Conservation (phyloP, 2,888 invertebrate genomes). For the Allygus modestus region DNA sequence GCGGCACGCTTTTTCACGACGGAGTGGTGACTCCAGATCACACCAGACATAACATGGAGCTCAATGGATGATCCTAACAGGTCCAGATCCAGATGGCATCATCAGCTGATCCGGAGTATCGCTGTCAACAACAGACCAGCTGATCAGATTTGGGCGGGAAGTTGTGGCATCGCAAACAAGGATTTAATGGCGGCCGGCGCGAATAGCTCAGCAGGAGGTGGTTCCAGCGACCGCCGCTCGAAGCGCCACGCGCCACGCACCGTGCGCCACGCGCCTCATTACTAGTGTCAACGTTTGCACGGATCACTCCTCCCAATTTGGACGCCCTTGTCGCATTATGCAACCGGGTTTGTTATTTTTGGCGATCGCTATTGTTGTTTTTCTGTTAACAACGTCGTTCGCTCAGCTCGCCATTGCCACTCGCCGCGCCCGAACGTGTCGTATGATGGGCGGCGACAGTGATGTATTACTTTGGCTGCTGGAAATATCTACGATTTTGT, state of each 20-base stretch:
- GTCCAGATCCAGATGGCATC: too few relatives aligned
- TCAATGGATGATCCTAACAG: too few relatives aligned
- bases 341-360: slow-evolving; percentile 54
- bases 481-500: too few relatives aligned
- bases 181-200: slow-evolving; percentile 42
- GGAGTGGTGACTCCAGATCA: too few relatives aligned
- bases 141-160: slow-evolving; percentile 39
- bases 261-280: slow-evolving; percentile 49
- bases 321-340: slow-evolving; percentile 49
- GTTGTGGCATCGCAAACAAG: slow-evolving; percentile 43
- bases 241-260: background rate
- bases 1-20: too few relatives aligned
- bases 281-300: slow-evolving; percentile 12
- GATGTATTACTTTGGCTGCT: too few relatives aligned
- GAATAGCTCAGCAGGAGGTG: slow-evolving; percentile 20
- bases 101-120: background rate
- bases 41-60: too few relatives aligned
- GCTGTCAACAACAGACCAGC: slow-evolving; percentile 17
- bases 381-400: slow-evolving; percentile 48
- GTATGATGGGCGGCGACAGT: background rate
- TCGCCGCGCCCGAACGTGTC: background rate
- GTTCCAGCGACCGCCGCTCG: background rate
- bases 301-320: background rate
- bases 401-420: background rate
- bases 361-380: slow-evolving; percentile 47